These are phyloP conservation scores for Typhlomys cinereus DNA, from an alignment of 2,113 vertebrate species.

Conservation along the genomic window DNA sequence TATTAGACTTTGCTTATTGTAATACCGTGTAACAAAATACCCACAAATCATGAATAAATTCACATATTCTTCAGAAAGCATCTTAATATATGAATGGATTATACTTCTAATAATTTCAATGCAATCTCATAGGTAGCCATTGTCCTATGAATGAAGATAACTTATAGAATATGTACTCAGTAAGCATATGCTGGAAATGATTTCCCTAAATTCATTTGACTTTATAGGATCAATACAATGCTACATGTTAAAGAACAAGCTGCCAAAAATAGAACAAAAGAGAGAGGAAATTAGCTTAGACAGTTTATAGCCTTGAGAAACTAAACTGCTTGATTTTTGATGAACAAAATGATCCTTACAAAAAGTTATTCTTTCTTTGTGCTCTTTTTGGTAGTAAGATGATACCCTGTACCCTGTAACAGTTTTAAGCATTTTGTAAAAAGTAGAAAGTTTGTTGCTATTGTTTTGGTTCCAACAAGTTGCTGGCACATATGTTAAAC, in stretches of 20 bases:
- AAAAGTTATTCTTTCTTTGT: background rate
- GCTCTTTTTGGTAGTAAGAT: conserved; percentile 8
- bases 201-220: background rate
- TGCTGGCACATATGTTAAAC: background rate
- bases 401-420: background rate
- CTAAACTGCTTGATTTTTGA: background rate
- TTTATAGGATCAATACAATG: background rate
- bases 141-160: background rate
- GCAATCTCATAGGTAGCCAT: background rate
- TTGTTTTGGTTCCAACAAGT: background rate
- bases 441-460: background rate
- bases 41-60: background rate
- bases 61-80: background rate
- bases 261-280: background rate
- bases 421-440: background rate
- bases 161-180: conserved; percentile 1
- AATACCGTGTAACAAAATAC: background rate
- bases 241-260: background rate
- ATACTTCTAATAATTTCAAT: background rate
- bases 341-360: background rate
- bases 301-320: background rate
- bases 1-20: background rate
- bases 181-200: background rate
- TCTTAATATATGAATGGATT: background rate
- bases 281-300: conserved; percentile 10